phyloP scores from a whole-genome alignment of 2,888 invertebrate species.

The Neria commutata region DNA sequence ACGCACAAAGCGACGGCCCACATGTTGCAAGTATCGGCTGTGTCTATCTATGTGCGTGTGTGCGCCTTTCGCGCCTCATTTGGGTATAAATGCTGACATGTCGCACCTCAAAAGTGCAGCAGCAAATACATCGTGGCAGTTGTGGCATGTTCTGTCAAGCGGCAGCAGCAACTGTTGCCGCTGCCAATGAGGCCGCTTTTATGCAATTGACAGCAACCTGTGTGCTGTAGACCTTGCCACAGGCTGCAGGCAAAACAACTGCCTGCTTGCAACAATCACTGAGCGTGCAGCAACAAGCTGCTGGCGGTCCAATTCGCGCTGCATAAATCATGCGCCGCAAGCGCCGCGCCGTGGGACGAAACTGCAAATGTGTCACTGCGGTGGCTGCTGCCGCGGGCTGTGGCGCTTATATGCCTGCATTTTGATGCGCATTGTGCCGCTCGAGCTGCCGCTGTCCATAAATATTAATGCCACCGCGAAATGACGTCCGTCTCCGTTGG shows the following conservation, averaged over 20 bases:
- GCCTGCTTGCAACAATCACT: constrained; percentile 22
- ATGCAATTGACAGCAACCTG: background rate
- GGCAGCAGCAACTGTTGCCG: background rate
- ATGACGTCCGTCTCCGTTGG: too few species aligned
- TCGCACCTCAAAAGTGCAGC: background rate
- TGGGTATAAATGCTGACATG: background rate
- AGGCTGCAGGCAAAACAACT: constrained; percentile 10
- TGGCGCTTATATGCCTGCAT: background rate
- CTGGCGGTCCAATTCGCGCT: constrained; percentile 13
- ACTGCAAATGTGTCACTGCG: too few species aligned
- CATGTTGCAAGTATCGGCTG: too few species aligned
- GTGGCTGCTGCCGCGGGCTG: background rate
- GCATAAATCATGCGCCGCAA: constrained; percentile 24
- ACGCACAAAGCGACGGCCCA: too few species aligned
- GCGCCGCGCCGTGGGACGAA: background rate
- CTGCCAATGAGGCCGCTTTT: background rate
- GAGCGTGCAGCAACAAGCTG: constrained; percentile 17
- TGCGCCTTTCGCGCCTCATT: constrained; percentile 26
- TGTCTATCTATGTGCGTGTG: constrained; percentile 8
- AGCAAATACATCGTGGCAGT: background rate
- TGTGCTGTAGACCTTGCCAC: background rate
- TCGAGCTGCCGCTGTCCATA: too few species aligned
- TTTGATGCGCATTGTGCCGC: background rate
- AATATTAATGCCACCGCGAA: background rate
- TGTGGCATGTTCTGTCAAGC: background rate